Conservation (phyloP, 2,113 vertebrate species). For the Mus pahari region DNA sequence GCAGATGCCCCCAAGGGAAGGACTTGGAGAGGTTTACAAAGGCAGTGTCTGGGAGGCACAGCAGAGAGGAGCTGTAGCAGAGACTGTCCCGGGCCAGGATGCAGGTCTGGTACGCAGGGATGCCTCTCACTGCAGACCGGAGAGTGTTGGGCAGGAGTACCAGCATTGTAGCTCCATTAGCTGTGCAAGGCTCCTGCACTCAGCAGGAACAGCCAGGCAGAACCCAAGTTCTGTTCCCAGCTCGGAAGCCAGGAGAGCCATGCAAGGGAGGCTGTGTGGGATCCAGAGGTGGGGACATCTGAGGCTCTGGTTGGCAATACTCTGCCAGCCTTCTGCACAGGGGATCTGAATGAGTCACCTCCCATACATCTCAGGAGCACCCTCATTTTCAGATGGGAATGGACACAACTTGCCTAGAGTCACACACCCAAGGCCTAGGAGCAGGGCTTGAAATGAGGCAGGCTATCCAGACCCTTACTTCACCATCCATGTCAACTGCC, state of each 20-base stretch:
- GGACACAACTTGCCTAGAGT: background rate
- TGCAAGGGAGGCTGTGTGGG: background rate
- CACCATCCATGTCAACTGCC: background rate
- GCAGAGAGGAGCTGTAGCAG: background rate
- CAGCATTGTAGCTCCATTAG: background rate
- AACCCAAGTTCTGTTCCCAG: background rate
- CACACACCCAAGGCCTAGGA: background rate
- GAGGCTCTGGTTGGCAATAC: background rate
- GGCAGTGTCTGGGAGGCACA: background rate
- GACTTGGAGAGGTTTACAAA: too few relatives aligned
- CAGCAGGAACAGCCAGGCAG: background rate
- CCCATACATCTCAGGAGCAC: background rate
- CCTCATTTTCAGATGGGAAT: background rate
- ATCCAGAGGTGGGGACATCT: background rate
- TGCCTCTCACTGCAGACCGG: background rate
- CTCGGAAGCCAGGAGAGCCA: background rate
- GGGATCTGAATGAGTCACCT: background rate
- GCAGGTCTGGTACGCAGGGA: background rate
- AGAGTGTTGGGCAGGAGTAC: background rate
- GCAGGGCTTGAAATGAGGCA: background rate
- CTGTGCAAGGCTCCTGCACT: rapidly evolving
- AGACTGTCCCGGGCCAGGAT: background rate
- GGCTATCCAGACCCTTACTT: background rate
- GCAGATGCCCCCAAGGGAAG: background rate
- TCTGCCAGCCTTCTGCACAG: background rate